Percentiles rank a stretch among this genome's conserved stretches.
phyloP scores from a whole-genome alignment of 2,888 invertebrate species.

The Anthrax anthrax region DNA sequence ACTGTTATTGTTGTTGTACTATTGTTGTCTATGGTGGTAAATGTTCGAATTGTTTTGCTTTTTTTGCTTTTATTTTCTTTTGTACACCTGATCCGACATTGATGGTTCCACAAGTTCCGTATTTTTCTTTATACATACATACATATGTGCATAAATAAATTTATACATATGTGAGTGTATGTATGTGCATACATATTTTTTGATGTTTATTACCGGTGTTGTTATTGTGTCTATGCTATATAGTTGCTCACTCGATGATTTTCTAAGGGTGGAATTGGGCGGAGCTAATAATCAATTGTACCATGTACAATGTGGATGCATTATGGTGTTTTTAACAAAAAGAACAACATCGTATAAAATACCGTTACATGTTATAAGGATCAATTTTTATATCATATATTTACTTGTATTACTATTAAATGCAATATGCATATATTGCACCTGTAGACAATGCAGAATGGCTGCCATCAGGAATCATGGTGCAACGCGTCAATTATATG shows the following conservation, averaged over 20 bases:
- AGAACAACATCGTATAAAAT: no score
- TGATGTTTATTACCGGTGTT: no score
- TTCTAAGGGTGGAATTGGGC: constrained; percentile 9
- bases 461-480: not conserved
- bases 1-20: not conserved
- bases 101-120: not conserved
- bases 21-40: not conserved
- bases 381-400: no score
- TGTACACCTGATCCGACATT: not conserved
- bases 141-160: no score
- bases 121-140: no score
- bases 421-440: not conserved
- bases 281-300: constrained; percentile 12
- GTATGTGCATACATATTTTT: not conserved
- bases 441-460: constrained; percentile 6
- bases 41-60: not conserved
- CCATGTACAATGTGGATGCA: not conserved
- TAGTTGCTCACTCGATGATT: constrained; percentile 6
- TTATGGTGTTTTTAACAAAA: no score
- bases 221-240: no score
- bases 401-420: no score
- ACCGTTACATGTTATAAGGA: no score
- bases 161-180: no score
- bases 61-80: no score
- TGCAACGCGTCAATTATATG: not conserved